phyloP scores from a whole-genome alignment of 2,888 invertebrate species.

The Sarcophaga caerulescens region DNA sequence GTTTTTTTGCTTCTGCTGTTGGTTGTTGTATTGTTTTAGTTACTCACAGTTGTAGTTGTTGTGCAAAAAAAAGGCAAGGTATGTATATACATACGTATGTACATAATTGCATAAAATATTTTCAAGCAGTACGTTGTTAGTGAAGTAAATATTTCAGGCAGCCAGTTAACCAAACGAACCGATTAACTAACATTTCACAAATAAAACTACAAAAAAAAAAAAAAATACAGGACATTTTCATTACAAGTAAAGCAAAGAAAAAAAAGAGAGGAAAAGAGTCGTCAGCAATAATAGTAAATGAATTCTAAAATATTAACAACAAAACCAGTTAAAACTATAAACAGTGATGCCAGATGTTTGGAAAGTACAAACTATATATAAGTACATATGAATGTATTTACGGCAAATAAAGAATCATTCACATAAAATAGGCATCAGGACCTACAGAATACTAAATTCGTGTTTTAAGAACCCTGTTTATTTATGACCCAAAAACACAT shows the following conservation, averaged over 20 bases:
- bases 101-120: too few species aligned
- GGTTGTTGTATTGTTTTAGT: slow-evolving; percentile 14
- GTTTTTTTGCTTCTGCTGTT: background rate
- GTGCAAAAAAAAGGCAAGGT: background rate
- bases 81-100: too few species aligned
- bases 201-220: background rate
- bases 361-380: too few species aligned
- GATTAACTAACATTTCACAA: slow-evolving; percentile 31
- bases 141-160: slow-evolving; percentile 14
- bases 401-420: too few species aligned
- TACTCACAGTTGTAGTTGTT: slow-evolving; percentile 37
- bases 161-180: slow-evolving; percentile 18
- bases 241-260: background rate
- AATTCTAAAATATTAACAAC: slow-evolving; percentile 14
- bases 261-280: background rate
- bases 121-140: background rate
- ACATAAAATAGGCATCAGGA: too few species aligned
- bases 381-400: too few species aligned
- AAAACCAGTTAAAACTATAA: background rate
- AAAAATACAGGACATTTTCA: slow-evolving; percentile 38
- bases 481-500: too few species aligned
- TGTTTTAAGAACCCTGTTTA: too few species aligned
- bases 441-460: too few species aligned
- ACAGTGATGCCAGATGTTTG: slow-evolving; percentile 23
- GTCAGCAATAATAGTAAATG: background rate